A percentile compares a stretch with the other conserved stretches of the same genome.
These are phyloP conservation scores for Spisula subtruncata DNA, from an alignment of 2,888 invertebrate genomes.

Conservation along the genomic window DNA sequence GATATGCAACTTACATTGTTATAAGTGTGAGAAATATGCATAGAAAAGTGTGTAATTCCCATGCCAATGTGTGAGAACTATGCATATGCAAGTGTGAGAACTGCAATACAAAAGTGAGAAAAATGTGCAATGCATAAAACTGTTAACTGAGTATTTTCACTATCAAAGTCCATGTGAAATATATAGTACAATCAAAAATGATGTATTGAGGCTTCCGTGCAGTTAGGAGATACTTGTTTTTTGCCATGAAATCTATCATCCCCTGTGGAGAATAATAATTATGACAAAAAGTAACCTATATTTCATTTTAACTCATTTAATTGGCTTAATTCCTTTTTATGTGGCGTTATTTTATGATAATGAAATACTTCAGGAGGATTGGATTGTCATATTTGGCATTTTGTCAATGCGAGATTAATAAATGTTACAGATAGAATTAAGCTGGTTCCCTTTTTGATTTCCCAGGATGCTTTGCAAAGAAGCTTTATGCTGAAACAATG, in stretches of 20 bases:
- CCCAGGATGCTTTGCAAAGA: constrained; percentile 34
- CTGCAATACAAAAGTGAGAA: no score
- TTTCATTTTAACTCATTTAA: constrained; percentile 13
- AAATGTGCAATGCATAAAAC: no score
- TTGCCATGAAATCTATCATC: background rate
- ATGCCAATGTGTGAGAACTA: no score
- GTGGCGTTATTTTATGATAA: constrained; percentile 24
- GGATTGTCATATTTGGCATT: constrained; percentile 27
- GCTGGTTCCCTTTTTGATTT: constrained; percentile 32
- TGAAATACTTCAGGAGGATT: constrained; percentile 8
- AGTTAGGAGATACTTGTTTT: no score
- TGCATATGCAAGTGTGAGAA: no score
- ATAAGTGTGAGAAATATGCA: no score
- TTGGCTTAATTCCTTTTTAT: constrained; percentile 25
- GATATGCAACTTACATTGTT: no score
- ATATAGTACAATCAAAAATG: no score
- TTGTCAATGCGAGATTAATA: constrained; percentile 14
- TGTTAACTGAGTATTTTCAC: no score
- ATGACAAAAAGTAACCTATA: background rate
- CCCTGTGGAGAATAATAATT: background rate
- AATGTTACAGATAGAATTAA: constrained; percentile 19
- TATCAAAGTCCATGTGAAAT: no score
- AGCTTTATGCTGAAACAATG: constrained; percentile 36
- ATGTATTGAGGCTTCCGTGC: no score
- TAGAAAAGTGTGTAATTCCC: no score